These are phyloP conservation scores for Sebastolobus altivelis DNA, from an alignment of 2,797 vertebrate genomes.

Conservation along the genomic window DNA sequence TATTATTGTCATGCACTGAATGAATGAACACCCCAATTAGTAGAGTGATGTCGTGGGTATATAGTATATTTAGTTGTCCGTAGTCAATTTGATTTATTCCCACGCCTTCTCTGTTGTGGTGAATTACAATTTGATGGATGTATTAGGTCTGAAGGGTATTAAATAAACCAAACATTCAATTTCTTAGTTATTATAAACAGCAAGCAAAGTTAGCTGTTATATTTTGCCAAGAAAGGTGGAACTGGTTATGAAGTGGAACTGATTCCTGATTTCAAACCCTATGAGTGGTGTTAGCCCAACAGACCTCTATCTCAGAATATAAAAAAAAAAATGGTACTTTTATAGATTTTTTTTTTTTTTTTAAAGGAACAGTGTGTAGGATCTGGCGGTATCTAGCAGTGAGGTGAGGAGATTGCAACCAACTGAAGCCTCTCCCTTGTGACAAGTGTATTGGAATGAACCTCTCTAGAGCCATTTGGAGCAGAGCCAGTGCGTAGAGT, in stretches of 20 bases:
- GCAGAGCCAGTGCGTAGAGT: too few relatives aligned
- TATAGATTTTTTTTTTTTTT: too few relatives aligned
- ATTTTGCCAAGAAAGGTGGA: not conserved
- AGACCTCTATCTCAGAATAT: not conserved
- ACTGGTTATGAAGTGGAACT: not conserved
- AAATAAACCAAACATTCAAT: not conserved
- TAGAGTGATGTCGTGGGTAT: not conserved
- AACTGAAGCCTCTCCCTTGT: too few relatives aligned
- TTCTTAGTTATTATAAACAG: not conserved
- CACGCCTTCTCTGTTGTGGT: not conserved
- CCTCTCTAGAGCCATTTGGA: too few relatives aligned
- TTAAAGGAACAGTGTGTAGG: too few relatives aligned
- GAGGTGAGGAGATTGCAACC: too few relatives aligned
- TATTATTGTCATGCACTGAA: not conserved
- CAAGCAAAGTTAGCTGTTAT: not conserved
- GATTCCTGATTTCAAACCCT: not conserved
- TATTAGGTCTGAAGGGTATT: not conserved
- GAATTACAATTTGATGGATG: not conserved
- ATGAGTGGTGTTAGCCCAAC: not conserved
- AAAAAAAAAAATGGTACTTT: not conserved
- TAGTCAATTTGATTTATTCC: not conserved
- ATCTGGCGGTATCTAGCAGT: too few relatives aligned
- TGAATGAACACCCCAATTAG: not conserved
- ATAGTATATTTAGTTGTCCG: not conserved
- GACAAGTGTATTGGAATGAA: too few relatives aligned